Base-by-base conservation (phyloP, 2,888 invertebrate species). In the Creontiades dilutus region DNA sequence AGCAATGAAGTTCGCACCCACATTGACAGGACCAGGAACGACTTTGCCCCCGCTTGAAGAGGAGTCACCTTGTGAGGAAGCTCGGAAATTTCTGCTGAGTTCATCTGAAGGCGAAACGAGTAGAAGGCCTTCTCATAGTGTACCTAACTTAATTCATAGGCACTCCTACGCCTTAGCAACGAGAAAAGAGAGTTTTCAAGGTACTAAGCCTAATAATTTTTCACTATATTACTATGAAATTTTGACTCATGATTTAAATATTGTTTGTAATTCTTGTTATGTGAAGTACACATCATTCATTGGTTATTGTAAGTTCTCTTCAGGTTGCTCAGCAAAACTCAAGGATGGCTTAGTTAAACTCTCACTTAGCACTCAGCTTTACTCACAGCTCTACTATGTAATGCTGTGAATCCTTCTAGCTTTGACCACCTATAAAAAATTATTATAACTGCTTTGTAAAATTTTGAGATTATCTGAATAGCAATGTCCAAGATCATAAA, bases 1-100 rank as follows among this genome's bases (percentile, higher is more conserved):
- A 55, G 92, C 92, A 0, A 91, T 92, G 91, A 92, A 91, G 28
- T 91, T 92, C 61, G 92, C 92, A 14, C 92, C 92, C 0, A 92
- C 92, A 12, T 84, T 92, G n/a, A 91, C 91, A 14, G 90, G 90
- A 1, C 91, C 91, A 11, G 91, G 92, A 61, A 90, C 91, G 4
- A 91, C 91, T 27, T 90, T 92, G 19, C 92, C 91, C 0, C 91
- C 89, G 48, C 86, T 91, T 12, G 92, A 91, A 14, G 91, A 91
- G 28, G 90, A 90, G 23, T 90, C 90, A 0, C 90, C 90, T 19
- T 57, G 37, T 46, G 82, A 89, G 28, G 89, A 89, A 68, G 61
- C n/a, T 13, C 19, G 82, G 19, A 78, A 47, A 12, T 76, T 81
- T 47, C 37, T 81, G 23, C 46, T 12, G 9, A 81, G 75, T 16